phyloP scores from a whole-genome alignment of 2,797 vertebrate genomes.

The Ispidina lecontei region DNA sequence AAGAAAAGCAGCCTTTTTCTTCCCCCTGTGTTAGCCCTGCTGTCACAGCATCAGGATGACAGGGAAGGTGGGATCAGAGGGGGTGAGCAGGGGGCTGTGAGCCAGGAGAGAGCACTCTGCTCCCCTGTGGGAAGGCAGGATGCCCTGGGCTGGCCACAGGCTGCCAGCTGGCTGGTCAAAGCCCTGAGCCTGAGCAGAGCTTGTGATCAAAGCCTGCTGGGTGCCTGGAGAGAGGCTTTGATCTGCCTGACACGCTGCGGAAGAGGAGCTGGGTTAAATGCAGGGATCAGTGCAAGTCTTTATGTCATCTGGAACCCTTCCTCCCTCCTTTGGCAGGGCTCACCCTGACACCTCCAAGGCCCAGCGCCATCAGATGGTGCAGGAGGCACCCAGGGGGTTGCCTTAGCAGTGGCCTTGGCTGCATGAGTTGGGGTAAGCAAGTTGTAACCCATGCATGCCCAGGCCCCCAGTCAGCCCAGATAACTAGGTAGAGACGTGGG shows the following conservation, averaged over 20 bases:
- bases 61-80: background rate
- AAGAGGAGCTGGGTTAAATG: constrained; percentile 12
- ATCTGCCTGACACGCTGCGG: background rate
- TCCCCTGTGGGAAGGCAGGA: background rate
- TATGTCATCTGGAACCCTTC: background rate
- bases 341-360: background rate
- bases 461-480: background rate
- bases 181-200: constrained; percentile 10
- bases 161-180: background rate
- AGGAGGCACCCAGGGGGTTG: background rate
- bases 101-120: background rate
- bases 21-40: background rate
- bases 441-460: fast-evolving
- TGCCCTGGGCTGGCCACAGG: background rate
- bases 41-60: background rate
- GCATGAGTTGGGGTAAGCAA: background rate
- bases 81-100: background rate
- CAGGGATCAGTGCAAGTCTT: background rate
- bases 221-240: constrained; percentile 25
- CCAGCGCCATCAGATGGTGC: fast-evolving
- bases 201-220: constrained; percentile 21
- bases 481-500: background rate
- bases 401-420: background rate
- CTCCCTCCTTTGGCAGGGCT: background rate
- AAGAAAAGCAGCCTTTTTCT: background rate